A percentile compares a stretch with the other conserved stretches of the same genome.
Evolutionary conservation across 2,113 vertebrate species (phyloP).

Genomic region (Lophochroa leadbeateri): DNA sequence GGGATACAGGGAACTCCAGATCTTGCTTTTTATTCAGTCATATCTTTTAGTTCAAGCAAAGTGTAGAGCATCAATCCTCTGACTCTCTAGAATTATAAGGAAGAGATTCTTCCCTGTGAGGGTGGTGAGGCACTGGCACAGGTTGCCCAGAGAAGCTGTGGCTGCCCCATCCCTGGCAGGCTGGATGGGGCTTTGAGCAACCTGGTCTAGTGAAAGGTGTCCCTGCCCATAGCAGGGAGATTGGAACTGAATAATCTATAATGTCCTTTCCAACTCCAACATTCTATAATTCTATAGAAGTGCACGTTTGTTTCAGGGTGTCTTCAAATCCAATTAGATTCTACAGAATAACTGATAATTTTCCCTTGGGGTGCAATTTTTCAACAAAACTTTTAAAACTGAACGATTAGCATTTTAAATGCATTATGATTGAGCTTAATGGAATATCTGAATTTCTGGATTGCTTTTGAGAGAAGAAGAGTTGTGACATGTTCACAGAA

Average conservation of each 20-base stretch:
- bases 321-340: background rate
- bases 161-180: background rate
- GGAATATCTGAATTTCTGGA: background rate
- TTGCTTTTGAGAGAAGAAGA: background rate
- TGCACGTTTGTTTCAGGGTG: background rate
- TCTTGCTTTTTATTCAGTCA: background rate
- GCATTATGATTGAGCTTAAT: background rate
- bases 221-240: background rate
- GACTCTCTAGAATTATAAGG: background rate
- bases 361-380: background rate
- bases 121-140: background rate
- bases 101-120: background rate
- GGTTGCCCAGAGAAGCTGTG: background rate
- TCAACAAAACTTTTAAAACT: background rate
- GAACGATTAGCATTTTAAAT: background rate
- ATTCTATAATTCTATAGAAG: background rate
- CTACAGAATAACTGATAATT: background rate
- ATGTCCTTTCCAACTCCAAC: background rate
- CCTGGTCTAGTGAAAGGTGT: background rate
- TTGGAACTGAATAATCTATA: background rate
- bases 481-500: background rate
- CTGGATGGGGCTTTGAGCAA: background rate
- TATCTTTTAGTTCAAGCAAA: background rate
- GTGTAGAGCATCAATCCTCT: background rate
- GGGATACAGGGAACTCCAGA: background rate